These are phyloP conservation scores for Microdon myrmicae DNA, from an alignment of 2,888 invertebrate genomes.

Conservation along the genomic window DNA sequence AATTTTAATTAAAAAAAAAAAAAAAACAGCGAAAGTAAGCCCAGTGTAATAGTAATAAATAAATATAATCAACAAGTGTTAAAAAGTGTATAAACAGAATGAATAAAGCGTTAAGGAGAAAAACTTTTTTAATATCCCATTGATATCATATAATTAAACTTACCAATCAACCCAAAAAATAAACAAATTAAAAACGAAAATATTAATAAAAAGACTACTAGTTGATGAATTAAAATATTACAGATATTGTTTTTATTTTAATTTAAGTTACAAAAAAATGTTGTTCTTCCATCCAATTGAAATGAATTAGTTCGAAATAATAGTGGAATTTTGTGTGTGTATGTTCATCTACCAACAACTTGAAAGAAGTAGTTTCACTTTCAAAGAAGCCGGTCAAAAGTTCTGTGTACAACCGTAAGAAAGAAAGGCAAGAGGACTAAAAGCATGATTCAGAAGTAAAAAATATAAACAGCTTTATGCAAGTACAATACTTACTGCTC, in stretches of 20 bases:
- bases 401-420: slow-evolving; percentile 17
- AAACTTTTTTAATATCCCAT: no score
- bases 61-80: no score
- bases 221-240: slow-evolving; percentile 28
- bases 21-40: no score
- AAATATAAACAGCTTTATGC: slow-evolving; percentile 4
- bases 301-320: slow-evolving; percentile 28
- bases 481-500: slow-evolving; percentile 12
- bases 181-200: slow-evolving; percentile 13
- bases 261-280: slow-evolving; percentile 36
- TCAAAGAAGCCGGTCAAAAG: slow-evolving; percentile 20
- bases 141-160: no score
- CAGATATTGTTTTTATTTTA: slow-evolving; percentile 37
- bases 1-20: no score
- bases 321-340: slow-evolving; percentile 24
- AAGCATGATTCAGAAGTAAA: slow-evolving; percentile 22
- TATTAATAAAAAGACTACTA: slow-evolving; percentile 28
- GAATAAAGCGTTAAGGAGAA: no score
- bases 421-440: slow-evolving; percentile 1
- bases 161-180: slow-evolving; percentile 1
- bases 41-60: no score
- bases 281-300: slow-evolving; percentile 37
- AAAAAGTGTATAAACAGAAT: no score
- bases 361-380: slow-evolving; percentile 15
- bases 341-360: slow-evolving; percentile 10